These are phyloP conservation scores for Pachypsylla venusta DNA, from an alignment of 1,140 invertebrate genomes.

Conservation along the genomic window DNA sequence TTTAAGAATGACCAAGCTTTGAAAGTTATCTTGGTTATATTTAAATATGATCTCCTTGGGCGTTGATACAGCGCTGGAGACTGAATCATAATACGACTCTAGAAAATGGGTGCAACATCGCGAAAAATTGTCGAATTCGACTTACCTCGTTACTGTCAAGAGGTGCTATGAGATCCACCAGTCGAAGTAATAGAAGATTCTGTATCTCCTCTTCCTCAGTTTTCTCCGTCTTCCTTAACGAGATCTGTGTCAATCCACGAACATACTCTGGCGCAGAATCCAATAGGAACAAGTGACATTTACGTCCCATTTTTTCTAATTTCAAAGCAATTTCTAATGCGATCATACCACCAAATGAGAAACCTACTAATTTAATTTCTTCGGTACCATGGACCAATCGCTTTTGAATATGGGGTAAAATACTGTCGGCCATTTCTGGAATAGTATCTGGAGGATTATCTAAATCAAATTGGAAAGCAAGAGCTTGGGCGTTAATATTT, in stretches of 20 bases:
- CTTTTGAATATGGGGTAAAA: conserved; percentile 29
- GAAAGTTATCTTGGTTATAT: conserved; percentile 6
- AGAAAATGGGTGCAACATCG: background rate
- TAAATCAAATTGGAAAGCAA: conserved; percentile 46
- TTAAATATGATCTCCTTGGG: background rate
- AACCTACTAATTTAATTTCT: conserved; percentile 42
- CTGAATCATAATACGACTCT: background rate
- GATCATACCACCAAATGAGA: conserved; percentile 47
- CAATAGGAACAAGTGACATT: conserved; percentile 29
- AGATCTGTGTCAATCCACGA: conserved; percentile 19
- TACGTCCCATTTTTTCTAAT: conserved; percentile 40
- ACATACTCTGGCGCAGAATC: conserved; percentile 32
- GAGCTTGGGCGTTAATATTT: conserved; percentile 42
- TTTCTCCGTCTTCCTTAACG: conserved; percentile 13
- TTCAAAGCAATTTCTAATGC: conserved; percentile 37
- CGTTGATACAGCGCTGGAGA: background rate
- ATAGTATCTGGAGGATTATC: conserved; percentile 25
- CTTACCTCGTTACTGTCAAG: conserved; percentile 19
- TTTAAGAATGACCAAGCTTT: background rate
- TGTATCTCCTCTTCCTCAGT: conserved; percentile 18
- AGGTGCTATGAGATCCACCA: conserved; percentile 21
- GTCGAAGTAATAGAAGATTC: conserved; percentile 20
- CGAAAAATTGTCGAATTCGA: background rate
- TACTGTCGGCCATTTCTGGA: conserved; percentile 27
- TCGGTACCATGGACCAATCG: conserved; percentile 25